phyloP scores from a whole-genome alignment of 2,797 vertebrate species.

The Botia almorhae region DNA sequence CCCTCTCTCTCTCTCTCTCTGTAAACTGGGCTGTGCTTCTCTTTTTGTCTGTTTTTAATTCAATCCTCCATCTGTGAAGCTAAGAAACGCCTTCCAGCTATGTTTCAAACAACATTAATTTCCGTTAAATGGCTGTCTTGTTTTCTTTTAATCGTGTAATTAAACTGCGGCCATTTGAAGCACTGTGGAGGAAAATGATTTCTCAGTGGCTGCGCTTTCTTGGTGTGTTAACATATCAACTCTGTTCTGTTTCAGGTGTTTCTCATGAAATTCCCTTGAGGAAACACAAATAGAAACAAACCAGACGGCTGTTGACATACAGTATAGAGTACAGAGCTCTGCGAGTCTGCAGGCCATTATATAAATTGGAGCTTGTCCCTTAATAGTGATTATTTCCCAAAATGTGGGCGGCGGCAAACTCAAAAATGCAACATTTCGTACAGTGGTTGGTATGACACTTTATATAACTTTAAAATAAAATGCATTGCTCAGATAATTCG shows the following conservation, averaged over 20 bases:
- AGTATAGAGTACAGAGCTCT: too few relatives aligned
- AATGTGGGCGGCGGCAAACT: too few relatives aligned
- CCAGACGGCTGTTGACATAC: too few relatives aligned
- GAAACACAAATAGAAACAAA: too few relatives aligned
- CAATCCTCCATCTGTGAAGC: background rate
- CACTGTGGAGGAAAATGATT: background rate
- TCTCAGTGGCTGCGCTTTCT: too few relatives aligned
- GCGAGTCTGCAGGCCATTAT: too few relatives aligned
- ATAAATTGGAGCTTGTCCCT: too few relatives aligned
- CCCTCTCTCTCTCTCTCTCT: conserved; percentile 28
- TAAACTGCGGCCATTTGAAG: conserved; percentile 4
- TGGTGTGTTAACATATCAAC: background rate
- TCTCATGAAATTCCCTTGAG: too few relatives aligned
- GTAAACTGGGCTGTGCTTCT: background rate
- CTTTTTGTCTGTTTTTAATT: conserved; percentile 23
- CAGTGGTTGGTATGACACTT: background rate
- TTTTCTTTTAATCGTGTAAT: conserved; percentile 4
- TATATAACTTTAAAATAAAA: background rate
- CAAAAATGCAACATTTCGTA: too few relatives aligned
- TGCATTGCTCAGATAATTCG: background rate
- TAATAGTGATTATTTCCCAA: too few relatives aligned
- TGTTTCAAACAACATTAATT: conserved; percentile 16
- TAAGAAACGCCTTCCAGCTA: conserved; percentile 21
- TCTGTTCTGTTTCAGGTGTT: too few relatives aligned
- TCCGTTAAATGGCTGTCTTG: conserved; percentile 12